Conservation (phyloP, 2,113 vertebrate genomes). For the Rhabdornis inornatus region DNA sequence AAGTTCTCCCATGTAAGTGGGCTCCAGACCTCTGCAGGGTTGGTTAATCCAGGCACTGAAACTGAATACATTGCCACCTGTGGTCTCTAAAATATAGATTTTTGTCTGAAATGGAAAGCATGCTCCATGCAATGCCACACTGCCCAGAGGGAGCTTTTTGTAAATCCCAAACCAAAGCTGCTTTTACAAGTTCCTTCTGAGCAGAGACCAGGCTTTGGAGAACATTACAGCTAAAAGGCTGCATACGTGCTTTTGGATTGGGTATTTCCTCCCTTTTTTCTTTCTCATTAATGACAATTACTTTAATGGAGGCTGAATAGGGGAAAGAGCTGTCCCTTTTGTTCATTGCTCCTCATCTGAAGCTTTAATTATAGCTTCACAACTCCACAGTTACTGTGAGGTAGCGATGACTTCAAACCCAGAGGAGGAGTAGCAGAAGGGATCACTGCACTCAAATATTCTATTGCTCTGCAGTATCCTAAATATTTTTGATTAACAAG, state of each 20-base stretch:
- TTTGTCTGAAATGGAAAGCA: background rate
- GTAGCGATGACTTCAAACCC: background rate
- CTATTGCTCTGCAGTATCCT: background rate
- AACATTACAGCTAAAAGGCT: background rate
- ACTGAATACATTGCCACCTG: background rate
- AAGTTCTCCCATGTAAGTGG: background rate
- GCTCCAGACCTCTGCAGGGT: background rate
- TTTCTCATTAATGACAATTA: background rate
- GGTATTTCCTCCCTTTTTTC: background rate
- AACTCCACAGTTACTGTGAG: background rate
- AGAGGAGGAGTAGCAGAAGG: background rate
- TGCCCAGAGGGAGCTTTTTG: background rate
- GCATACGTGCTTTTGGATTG: background rate
- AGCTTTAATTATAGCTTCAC: conserved; percentile 19
- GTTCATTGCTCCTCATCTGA: background rate
- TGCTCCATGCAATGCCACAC: background rate
- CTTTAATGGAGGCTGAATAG: background rate
- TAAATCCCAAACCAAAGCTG: background rate
- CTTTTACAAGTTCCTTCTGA: background rate
- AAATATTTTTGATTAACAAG: conserved; percentile 9
- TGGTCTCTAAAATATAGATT: background rate
- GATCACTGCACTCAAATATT: background rate
- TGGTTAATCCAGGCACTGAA: background rate
- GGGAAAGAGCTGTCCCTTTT: background rate
- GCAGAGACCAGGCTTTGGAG: background rate